Percentiles rank a stretch among this genome's conserved stretches.
Conservation (phyloP, 2,113 vertebrate species). For the Marmota flaviventris region DNA sequence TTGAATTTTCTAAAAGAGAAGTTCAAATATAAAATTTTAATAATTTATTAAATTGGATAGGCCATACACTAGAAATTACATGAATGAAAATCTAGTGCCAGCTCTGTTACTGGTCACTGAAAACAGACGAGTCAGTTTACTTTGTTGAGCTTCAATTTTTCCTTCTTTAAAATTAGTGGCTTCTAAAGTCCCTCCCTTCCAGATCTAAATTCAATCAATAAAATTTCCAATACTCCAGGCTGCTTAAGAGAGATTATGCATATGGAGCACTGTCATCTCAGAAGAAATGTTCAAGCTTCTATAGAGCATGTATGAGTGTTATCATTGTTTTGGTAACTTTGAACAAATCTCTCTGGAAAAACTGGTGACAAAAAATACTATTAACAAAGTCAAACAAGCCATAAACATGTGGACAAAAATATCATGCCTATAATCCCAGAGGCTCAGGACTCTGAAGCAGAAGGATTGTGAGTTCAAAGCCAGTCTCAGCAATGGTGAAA, state of each 20-base stretch:
- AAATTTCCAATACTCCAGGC: background rate
- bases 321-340: background rate
- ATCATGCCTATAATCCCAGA: no score
- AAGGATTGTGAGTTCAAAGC: no score
- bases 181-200: background rate
- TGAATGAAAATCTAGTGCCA: background rate
- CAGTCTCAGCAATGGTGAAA: no score
- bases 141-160: background rate
- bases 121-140: background rate
- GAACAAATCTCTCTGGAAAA: slow-evolving; percentile 32
- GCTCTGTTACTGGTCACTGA: background rate
- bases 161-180: background rate
- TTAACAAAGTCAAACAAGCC: background rate
- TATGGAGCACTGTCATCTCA: background rate
- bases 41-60: background rate
- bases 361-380: background rate
- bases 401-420: background rate
- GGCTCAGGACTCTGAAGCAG: no score
- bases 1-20: background rate
- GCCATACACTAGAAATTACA: background rate
- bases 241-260: background rate
- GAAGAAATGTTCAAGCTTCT: background rate
- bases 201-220: background rate
- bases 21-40: background rate
- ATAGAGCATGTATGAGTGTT: background rate